Percentiles rank a stretch among this genome's conserved stretches.
These are phyloP conservation scores for Arge pagana DNA, from an alignment of 2,888 invertebrate species.

Conservation along the genomic window DNA sequence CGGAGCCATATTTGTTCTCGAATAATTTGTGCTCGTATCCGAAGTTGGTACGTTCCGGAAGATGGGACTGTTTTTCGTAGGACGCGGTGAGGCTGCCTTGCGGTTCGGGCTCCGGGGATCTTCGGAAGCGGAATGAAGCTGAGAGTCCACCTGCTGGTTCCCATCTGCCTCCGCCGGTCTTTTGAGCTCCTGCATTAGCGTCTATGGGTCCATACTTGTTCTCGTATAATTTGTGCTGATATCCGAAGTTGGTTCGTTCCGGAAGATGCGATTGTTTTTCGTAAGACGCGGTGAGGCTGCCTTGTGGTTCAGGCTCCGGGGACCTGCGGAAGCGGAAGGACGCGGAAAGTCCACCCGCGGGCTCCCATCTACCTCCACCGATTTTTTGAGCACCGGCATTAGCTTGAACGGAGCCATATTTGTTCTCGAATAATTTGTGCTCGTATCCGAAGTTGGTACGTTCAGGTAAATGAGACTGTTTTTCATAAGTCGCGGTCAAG, in stretches of 20 bases:
- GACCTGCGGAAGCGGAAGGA: constrained; percentile 3
- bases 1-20: constrained; percentile 2
- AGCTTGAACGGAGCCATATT: constrained; percentile 4
- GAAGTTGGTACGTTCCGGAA: not conserved
- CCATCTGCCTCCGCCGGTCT: not conserved
- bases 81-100: not conserved
- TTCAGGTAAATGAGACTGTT: not conserved
- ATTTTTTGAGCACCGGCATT: constrained; percentile 1
- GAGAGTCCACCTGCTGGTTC: not conserved
- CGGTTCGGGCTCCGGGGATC: not conserved
- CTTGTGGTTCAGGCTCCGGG: not conserved
- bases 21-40: constrained; percentile 6
- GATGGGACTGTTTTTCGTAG: not conserved
- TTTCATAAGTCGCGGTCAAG: not conserved
- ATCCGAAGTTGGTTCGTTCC: not conserved
- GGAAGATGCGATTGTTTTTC: not conserved
- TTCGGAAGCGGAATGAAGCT: not conserved
- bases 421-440: constrained; percentile 11
- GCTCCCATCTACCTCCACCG: not conserved
- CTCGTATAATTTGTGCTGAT: constrained; percentile 4
- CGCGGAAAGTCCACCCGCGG: not conserved
- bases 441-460: constrained; percentile 5
- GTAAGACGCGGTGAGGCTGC: not conserved
- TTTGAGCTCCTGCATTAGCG: constrained; percentile 5
- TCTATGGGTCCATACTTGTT: constrained; percentile 2